Base-by-base conservation (phyloP, 1,140 invertebrate species). In the Bombus impatiens region DNA sequence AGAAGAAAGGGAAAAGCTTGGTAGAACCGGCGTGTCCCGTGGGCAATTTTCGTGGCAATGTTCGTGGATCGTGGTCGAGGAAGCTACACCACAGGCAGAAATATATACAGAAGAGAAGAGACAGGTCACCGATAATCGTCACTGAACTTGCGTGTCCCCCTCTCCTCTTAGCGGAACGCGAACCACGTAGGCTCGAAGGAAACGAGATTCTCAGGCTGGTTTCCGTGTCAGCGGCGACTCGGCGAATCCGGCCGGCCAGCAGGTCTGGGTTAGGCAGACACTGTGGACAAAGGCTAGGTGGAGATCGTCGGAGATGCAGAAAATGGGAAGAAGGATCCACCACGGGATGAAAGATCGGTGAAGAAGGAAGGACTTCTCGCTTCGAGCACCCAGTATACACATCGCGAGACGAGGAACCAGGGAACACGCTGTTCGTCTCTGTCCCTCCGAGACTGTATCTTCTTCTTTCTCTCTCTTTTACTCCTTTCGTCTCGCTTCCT, bases 371-470 rank as follows among this genome's bases (percentile, higher is more conserved):
- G 78, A 59, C 82, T 90, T 88, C 90, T 92, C 92, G 88, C 86
- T 88, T 81, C 74, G 89, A 89, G 87, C 92, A 92, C 87, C 92
- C 90, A 93, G 90, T 93, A 93, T 92, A 91, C 86, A 88, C 84
- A 92, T 81, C 78, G 72, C 88, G 88, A 90, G 92, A 92, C 88
- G 93, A 92, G 90, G 87, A 90, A 90, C 88, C 90, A 84, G 81
- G 82, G 90, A 88, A 88, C n/a, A 44, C 40, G 8, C 74, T 76
- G 77, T 82, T 42, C 57, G 8, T 84, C 67, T 85, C 79, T 82
- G 77, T 89, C 75, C 82, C 71, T 5, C 47, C 71, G 57, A 59
- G 35, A 57, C 40, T 59, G 82, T 71, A 40, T 59, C 18, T 62
- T 62, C 59, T 62, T 67, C 65, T 9, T 28, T 59, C 57, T 89